A percentile compares a stretch with the other conserved stretches of the same genome.
Conservation (phyloP, 2,888 invertebrate species). For the Yponomeuta sedellus region DNA sequence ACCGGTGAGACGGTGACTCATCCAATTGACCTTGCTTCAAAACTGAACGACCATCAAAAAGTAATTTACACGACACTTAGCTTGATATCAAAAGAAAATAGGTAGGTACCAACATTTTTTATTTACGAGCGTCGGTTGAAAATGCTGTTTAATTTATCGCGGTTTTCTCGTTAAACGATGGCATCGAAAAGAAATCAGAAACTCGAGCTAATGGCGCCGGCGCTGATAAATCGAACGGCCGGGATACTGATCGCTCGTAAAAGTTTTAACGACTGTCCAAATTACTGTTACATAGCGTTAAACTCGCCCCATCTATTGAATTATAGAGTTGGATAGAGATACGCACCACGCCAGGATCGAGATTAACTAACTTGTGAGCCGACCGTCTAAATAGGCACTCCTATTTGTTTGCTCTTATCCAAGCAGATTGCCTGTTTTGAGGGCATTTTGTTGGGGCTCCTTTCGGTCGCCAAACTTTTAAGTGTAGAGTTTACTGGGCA, state of each 20-base stretch:
- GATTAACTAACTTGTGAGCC: conserved; percentile 3
- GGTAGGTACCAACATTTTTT: conserved; percentile 1
- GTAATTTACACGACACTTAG: not conserved
- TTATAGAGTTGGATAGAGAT: conserved; percentile 23
- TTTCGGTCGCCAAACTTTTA: not conserved
- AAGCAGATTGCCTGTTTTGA: not conserved
- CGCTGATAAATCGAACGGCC: conserved; percentile 40
- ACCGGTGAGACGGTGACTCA: not conserved
- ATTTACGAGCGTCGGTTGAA: not conserved
- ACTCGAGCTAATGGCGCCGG: conserved; percentile 38
- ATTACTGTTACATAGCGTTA: conserved; percentile 41
- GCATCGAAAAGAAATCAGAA: conserved; percentile 34
- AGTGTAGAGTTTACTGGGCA: too few species aligned
- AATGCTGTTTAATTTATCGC: conserved; percentile 7
- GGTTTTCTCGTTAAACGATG: conserved; percentile 22
- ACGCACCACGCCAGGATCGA: conserved; percentile 19
- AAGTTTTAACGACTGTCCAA: conserved; percentile 50
- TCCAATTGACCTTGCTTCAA: not conserved
- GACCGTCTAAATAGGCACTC: not conserved
- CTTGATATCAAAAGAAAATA: not conserved
- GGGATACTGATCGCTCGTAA: conserved; percentile 41
- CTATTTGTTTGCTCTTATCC: not conserved
- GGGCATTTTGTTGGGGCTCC: not conserved
- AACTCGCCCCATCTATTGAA: conserved; percentile 30
- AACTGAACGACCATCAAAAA: not conserved